Evolutionary conservation across 2,113 vertebrate species (phyloP).

Genomic region (Chaetura pelagica): DNA sequence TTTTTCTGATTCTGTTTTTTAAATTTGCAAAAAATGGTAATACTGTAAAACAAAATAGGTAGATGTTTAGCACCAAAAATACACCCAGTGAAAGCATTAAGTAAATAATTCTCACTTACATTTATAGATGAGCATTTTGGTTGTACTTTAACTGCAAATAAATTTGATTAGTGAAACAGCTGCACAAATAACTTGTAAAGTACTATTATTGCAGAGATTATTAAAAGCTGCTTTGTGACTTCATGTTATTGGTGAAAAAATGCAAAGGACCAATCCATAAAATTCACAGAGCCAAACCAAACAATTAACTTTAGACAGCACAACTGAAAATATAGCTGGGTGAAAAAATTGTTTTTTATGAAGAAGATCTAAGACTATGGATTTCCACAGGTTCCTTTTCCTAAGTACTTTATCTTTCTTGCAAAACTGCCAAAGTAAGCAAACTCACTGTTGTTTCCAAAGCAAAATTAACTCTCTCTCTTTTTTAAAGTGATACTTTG

Average conservation of each 20-base stretch:
- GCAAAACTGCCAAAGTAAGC: constrained; percentile 62
- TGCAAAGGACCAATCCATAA: background rate
- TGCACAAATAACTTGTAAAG: constrained; percentile 65
- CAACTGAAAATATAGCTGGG: constrained; percentile 22
- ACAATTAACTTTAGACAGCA: constrained; percentile 40
- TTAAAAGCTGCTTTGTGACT: constrained; percentile 48
- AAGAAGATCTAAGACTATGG: constrained; percentile 18
- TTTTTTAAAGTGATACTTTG: background rate
- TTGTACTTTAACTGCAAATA: constrained; percentile 33
- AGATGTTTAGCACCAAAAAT: background rate
- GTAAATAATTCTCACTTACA: background rate
- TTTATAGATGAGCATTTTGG: background rate
- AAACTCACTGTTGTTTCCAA: constrained; percentile 52
- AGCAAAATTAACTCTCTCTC: constrained; percentile 1
- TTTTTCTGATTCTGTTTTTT: background rate
- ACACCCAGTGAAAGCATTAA: background rate
- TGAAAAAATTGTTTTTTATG: constrained; percentile 43
- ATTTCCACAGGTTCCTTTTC: constrained; percentile 50
- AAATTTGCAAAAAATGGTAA: background rate
- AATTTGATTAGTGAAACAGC: constrained; percentile 50
- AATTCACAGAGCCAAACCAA: constrained; percentile 52
- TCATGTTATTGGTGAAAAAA: constrained; percentile 32
- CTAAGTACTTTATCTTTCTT: constrained; percentile 64
- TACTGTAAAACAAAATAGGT: background rate
- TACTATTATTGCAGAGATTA: constrained; percentile 51